Base-by-base conservation (phyloP, 2,113 vertebrate genomes). In the Microcebus tavaratra region DNA sequence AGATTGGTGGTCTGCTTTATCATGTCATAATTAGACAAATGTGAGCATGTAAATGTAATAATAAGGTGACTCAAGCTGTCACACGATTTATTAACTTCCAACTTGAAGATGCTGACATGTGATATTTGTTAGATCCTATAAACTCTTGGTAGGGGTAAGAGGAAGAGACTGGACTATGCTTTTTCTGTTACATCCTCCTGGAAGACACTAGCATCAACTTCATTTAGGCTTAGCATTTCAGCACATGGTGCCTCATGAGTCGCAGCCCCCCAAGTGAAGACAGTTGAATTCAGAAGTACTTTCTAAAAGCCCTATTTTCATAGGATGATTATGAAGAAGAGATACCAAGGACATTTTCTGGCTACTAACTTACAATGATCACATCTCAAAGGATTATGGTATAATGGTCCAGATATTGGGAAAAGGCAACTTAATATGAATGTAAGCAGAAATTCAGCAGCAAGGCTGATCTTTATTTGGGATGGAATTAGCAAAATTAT, bases 91-190 rank as follows among this genome's bases (percentile, higher is more conserved):
- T 61, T 50, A 82, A 45, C 82, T 55, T 82, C 59, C 34, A 73
- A 36, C 75, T 79, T 85, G 82, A 95, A 96, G 93, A 95, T 93
- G 75, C 73, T 90, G 80, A 53, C 21, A 80, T 50, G 17, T 45
- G 48, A 73, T 93, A 84, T 75, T 94, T 63, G 78, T 55, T 91
- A 75, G n/a, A 96, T 72, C 14, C 7, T 92, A 3, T 85, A 70
- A 90, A 85, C 39, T 68, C 55, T 89, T 92, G 53, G 50, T 27
- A 89, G 63, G 13, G 15, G 8, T 13, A 81, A 8, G 25, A n/a
- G 79, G 34, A 73, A 89, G 17, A 18, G 59, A 2, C 14, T 85
- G 13, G 45, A 36, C 5, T 48, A 55, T 81, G 34, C 11, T 89
- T 78, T 91, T 90, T 91, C 29, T 61, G 11, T 86, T 84, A 61